phyloP scores from a whole-genome alignment of 1,140 invertebrate genomes.

The Cotesia glomerata region DNA sequence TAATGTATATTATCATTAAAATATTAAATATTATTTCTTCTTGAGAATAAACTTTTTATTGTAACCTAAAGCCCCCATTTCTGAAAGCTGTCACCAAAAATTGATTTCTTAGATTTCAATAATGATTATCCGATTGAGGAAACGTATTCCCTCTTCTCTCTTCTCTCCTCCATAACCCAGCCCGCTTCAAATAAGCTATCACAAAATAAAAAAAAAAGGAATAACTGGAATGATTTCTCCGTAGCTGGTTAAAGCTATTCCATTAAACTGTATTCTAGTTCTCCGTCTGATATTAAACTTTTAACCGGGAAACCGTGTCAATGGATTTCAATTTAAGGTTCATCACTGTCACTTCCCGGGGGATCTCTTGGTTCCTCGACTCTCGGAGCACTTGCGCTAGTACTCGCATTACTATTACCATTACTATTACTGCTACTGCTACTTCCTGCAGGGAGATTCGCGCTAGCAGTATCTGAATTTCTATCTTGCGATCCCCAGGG shows the following conservation, averaged over 20 bases:
- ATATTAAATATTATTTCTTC: no score
- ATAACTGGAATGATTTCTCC: not conserved
- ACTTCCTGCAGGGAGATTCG: no score
- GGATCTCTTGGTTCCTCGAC: conserved; percentile 44
- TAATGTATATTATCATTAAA: no score
- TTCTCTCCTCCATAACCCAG: not conserved
- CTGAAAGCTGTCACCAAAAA: no score
- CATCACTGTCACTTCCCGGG: conserved; percentile 53
- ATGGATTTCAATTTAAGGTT: conserved; percentile 36
- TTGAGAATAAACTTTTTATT: not conserved
- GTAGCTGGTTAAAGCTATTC: not conserved
- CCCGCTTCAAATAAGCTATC: not conserved
- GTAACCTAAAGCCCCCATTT: not conserved
- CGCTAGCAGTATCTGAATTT: conserved; percentile 31
- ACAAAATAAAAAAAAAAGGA: not conserved
- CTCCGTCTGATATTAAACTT: not conserved
- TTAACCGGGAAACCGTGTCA: not conserved
- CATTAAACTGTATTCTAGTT: not conserved
- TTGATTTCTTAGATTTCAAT: not conserved
- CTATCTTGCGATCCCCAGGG: conserved; percentile 51
- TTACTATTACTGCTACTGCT: no score
- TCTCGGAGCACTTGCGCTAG: not conserved
- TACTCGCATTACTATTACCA: no score
- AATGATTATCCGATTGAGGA: not conserved
- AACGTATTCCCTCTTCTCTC: no score